Evolutionary conservation across 2,888 invertebrate genomes (phyloP).

Genomic region (Gnatocerus cornutus): DNA sequence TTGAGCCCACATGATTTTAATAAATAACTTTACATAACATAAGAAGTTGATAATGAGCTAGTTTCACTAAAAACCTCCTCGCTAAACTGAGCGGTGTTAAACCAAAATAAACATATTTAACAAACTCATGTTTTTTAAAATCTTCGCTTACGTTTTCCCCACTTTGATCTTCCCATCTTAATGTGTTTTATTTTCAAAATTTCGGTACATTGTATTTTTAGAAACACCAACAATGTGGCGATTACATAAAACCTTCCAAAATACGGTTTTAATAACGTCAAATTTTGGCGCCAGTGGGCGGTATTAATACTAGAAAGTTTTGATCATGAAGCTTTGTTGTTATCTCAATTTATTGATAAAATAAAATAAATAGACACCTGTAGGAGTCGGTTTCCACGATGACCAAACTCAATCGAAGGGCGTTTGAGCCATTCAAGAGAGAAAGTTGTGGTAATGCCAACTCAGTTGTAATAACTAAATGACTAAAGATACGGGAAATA

Average conservation of each 20-base stretch:
- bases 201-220: constrained; percentile 4
- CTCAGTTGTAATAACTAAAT: background rate
- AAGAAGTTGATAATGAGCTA: constrained; percentile 36
- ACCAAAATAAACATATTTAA: constrained; percentile 8
- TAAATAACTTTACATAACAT: constrained; percentile 37
- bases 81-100: background rate
- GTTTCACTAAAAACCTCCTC: constrained; percentile 22
- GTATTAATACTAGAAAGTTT: constrained; percentile 16
- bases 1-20: constrained; percentile 45
- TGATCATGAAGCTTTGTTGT: constrained; percentile 22
- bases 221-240: constrained; percentile 4
- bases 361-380: constrained; percentile 26
- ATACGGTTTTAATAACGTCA: constrained; percentile 8
- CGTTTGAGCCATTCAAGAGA: constrained; percentile 3
- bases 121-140: constrained; percentile 2
- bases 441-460: background rate
- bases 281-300: constrained; percentile 26
- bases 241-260: constrained; percentile 9
- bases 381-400: constrained; percentile 7
- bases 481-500: background rate
- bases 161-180: constrained; percentile 1
- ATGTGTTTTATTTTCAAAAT: constrained; percentile 8
- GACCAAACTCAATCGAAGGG: constrained; percentile 8
- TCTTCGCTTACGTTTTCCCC: constrained; percentile 5
- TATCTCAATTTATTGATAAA: constrained; percentile 24